phyloP scores from a whole-genome alignment of 2,113 vertebrate species.

The Zootoca vivipara region DNA sequence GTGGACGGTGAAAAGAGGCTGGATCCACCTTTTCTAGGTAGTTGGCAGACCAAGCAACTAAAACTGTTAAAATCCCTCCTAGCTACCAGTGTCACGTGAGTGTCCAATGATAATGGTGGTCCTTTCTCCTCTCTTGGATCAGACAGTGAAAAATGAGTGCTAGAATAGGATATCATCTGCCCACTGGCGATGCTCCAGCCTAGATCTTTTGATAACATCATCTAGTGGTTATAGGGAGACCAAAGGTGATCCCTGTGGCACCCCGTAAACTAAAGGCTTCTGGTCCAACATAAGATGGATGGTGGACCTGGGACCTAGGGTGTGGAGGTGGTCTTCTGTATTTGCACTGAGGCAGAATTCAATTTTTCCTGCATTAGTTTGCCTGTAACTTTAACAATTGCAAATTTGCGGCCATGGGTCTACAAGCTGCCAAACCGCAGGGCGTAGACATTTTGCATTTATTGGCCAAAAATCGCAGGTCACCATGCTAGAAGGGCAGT shows the following conservation, averaged over 20 bases:
- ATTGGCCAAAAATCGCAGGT: not conserved
- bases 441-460: not conserved
- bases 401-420: not conserved
- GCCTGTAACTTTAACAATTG: not conserved
- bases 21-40: not conserved
- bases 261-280: not conserved
- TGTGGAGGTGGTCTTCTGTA: not conserved
- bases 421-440: not conserved
- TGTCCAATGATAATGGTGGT: not conserved
- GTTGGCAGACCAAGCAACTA: not conserved
- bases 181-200: not conserved
- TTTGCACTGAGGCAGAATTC: not conserved
- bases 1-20: not conserved
- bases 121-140: not conserved
- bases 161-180: not conserved
- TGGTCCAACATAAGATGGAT: not conserved
- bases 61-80: not conserved
- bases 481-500: not conserved
- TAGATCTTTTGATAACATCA: not conserved
- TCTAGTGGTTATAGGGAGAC: not conserved
- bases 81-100: not conserved
- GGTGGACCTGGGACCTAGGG: not conserved
- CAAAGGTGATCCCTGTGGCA: not conserved
- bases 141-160: not conserved
- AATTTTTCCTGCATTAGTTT: not conserved